Evolutionary conservation across 2,797 vertebrate species (phyloP).

Genomic region (Hippopotamyrus pictus): DNA sequence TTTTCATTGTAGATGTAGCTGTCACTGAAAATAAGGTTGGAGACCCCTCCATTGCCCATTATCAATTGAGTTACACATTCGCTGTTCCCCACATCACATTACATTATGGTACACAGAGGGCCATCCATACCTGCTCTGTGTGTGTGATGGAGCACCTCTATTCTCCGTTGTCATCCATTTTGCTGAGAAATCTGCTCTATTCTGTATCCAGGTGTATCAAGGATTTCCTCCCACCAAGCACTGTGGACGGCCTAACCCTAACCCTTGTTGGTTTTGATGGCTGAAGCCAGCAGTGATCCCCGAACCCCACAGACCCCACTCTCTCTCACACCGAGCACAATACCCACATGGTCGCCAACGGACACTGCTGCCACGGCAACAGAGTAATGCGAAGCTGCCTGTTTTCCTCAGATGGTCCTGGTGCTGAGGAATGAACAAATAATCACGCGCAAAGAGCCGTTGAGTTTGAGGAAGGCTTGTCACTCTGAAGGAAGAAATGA

Average conservation of each 20-base stretch:
- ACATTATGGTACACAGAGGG: not conserved
- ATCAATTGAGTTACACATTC: not conserved
- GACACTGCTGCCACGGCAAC: constrained; percentile 6
- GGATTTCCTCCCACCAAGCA: not conserved
- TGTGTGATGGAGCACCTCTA: not conserved
- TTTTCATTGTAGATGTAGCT: not conserved
- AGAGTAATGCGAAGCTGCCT: not conserved
- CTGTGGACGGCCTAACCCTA: not conserved
- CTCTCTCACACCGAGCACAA: not conserved
- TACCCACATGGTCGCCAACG: not conserved
- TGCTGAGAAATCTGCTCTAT: not conserved
- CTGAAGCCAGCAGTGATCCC: not conserved
- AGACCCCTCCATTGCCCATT: not conserved
- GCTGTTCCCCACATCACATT: not conserved
- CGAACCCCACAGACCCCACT: not conserved
- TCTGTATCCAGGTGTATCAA: not conserved
- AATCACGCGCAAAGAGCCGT: not conserved
- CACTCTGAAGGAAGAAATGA: not conserved
- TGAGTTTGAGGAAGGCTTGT: not conserved
- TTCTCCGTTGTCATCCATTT: not conserved
- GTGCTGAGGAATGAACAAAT: not conserved
- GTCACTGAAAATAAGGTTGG: not conserved
- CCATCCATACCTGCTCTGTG: not conserved
- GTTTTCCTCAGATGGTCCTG: not conserved
- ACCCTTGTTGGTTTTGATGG: not conserved